Evolutionary conservation across 2,797 vertebrate species (phyloP).

Genomic region (Notolepis coatsorum): DNA sequence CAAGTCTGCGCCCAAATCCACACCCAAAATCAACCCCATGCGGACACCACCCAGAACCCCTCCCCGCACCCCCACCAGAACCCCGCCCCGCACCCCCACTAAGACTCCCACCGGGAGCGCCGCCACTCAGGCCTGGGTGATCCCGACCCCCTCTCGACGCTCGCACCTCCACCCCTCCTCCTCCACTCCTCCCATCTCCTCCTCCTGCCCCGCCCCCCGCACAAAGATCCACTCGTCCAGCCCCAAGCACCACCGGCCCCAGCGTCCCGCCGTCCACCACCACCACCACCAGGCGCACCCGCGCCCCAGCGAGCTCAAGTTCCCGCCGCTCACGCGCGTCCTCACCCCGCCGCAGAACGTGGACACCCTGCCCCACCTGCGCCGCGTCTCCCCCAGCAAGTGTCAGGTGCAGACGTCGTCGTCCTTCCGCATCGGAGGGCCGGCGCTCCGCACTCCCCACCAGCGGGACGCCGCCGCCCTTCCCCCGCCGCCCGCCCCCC

Average conservation of each 20-base stretch:
- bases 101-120: constrained; percentile 53
- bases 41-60: constrained; percentile 51
- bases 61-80: constrained; percentile 70
- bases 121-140: constrained; percentile 83
- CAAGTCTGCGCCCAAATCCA: too few relatives aligned
- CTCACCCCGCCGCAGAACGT: constrained; percentile 87
- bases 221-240: constrained; percentile 75
- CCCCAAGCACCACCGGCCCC: constrained; percentile 81
- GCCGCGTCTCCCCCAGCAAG: constrained; percentile 90
- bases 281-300: constrained; percentile 76
- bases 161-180: constrained; percentile 49
- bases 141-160: constrained; percentile 74
- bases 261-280: constrained; percentile 58
- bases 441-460: constrained; percentile 67
- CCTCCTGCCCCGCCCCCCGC: constrained; percentile 74
- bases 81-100: constrained; percentile 64
- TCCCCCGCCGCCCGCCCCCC: constrained; percentile 26
- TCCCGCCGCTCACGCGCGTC: constrained; percentile 85
- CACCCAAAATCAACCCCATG: constrained; percentile 32
- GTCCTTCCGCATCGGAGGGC: constrained; percentile 85
- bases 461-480: constrained; percentile 26
- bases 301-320: constrained; percentile 86
- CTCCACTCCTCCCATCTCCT: constrained; percentile 63
- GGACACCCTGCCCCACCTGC: constrained; percentile 90
- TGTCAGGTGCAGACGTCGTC: constrained; percentile 90